Evolutionary conservation across 2,888 invertebrate genomes (phyloP), one percentile per base, ranked within the genome.

Genomic region (Platynereis dumerilii): DNA sequence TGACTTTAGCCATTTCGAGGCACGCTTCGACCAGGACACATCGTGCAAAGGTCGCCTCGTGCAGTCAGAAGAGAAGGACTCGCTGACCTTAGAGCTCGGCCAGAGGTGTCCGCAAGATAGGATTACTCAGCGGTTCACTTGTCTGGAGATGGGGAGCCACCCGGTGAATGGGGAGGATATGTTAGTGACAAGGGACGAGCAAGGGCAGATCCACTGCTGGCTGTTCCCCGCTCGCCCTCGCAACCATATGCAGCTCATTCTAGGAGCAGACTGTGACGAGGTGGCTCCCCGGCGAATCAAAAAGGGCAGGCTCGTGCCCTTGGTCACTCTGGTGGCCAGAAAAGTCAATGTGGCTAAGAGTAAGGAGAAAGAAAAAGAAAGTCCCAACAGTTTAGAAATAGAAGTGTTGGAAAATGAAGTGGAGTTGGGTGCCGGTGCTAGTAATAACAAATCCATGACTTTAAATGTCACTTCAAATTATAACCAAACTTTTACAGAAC

Each of bases 261-360:
- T 52, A 24, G 65, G 60, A 2, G 42, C 44, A 5, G 56, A 69
- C 20, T 69, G 69, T 60, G 68, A 68, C 53, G 69, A 69, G 39
- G 28, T 54, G 5, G 34, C 64, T 17, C 54, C 55, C 29, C 45
- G 60, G 17, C 56, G 67, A n/a, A 65, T 68, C 27, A 39, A 56
- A 2, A 45, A 56, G 52, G 57, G 58, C n/a, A 53, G 55, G 10
- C 48, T 69, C 29, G 34, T 27, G 7, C 65, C 67, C 3, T 53
- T 69, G 17, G 67, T 61, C 1, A 57, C 60, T 1, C 67, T 69
- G 22, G 26, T 17, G 17, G 55, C 17, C 22, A 27, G 24, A 55
- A 26, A 24, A 24, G 20, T 22, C 48, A 22, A 20, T 20, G 7
- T 20, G n/a, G 22, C 48, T n/a, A 48, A 48, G n/a, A 20, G 20